Evolutionary conservation across 1,140 invertebrate species (phyloP).

Genomic region (Epicauta chinensis): DNA sequence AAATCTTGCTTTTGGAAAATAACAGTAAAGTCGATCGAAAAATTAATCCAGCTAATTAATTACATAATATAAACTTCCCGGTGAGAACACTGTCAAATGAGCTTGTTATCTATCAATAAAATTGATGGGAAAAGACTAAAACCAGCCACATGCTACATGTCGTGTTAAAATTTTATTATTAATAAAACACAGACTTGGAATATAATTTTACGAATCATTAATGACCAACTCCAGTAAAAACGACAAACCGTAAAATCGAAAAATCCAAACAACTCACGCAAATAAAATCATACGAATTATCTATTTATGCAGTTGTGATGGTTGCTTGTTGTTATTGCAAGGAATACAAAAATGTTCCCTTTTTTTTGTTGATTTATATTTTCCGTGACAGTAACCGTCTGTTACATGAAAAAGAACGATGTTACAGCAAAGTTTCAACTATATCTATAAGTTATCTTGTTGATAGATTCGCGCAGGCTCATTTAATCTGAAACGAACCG

Average conservation of each 20-base stretch:
- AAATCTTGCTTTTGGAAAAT: too few species aligned
- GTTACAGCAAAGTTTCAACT: background rate
- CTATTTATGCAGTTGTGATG: background rate
- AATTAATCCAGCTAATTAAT: too few species aligned
- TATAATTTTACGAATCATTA: constrained; percentile 1
- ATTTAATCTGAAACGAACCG: constrained; percentile 14
- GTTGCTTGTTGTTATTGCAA: too few species aligned
- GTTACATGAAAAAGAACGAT: constrained; percentile 20
- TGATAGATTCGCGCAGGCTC: constrained; percentile 16
- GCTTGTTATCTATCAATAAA: too few species aligned
- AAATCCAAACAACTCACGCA: constrained; percentile 2
- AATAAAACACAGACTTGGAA: too few species aligned
- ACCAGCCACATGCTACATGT: constrained; percentile 3
- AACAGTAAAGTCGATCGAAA: too few species aligned
- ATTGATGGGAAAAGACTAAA: too few species aligned
- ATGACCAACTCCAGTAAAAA: constrained; percentile 7
- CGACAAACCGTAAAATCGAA: constrained; percentile 10
- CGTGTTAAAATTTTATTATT: background rate
- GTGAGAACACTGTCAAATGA: too few species aligned
- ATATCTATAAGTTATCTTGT: constrained; percentile 18
- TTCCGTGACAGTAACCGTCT: constrained; percentile 23
- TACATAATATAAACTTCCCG: too few species aligned
- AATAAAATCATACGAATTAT: constrained; percentile 18
- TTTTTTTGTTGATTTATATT: constrained; percentile 17
- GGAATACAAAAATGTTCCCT: background rate